Base-by-base conservation (phyloP, 92 coral and sea anemone genomes). In the Epizoanthus fatuus region DNA sequence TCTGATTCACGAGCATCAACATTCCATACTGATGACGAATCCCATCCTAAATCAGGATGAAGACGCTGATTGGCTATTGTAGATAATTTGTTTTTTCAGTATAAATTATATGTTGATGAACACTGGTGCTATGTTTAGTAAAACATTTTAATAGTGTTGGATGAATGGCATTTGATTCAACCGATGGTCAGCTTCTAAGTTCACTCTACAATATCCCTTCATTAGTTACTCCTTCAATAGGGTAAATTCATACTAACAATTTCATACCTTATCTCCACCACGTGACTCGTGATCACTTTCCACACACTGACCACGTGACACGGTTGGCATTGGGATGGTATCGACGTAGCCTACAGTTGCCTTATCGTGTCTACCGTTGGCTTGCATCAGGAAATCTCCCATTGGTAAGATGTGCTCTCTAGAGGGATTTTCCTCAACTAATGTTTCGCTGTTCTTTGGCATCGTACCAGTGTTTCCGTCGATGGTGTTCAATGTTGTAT, bases 261-360 rank as follows among this genome's bases (percentile, higher is more conserved):
- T 22, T 22, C 16, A 8, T 9, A 49, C 53, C 53, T 49, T 49
- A 49, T 49, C 3, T 49, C 53, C 7, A 13, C 53, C 59, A 72
- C 42, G 62, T 20, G 38, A 2, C 16, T 52, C 42, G 14, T 51
- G 79, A 62, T 54, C 79, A 74, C 64, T 54, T 53, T 25, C 47
- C 11, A 29, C 37, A 64, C 79, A 53, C 64, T 74, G 64, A 74
- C 51, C 79, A 74, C 47, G 25, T 54, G 49, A 16, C 49, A 74
- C 47, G 16, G 25, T 45, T 44, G 15, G 72, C 15, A 39, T 37
- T 66, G 72, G n/a, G 49, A 38, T 32, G 5, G 40, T 66, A 38
- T 14, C 25, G 5, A 1, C 64, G 4, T 11, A 1, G 45, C 25
- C 9, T 54, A 25, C 79, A 29, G 35, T 53, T 5, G 64, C 0